phyloP scores from a whole-genome alignment of 2,888 invertebrate species.

The Vannuccia rotundouncinata region DNA sequence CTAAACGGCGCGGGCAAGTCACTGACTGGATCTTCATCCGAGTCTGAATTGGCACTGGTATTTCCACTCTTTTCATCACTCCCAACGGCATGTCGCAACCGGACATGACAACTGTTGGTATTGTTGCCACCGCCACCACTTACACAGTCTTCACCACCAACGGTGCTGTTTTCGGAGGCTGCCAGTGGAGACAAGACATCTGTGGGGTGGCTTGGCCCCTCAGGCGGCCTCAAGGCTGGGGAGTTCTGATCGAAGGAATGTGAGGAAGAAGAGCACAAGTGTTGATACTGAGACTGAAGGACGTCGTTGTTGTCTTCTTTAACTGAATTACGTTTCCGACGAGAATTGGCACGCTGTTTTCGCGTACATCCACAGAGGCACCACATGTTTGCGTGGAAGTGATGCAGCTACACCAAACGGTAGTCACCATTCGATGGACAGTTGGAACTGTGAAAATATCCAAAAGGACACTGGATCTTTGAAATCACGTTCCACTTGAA shows the following conservation, averaged over 20 bases:
- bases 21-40: slow-evolving; percentile 1
- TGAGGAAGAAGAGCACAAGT: neutral
- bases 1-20: neutral
- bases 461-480: too few species aligned
- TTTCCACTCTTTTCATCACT: neutral
- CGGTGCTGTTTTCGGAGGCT: neutral
- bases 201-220: too few species aligned
- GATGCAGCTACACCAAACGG: neutral
- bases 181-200: too few species aligned
- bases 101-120: slow-evolving; percentile 5
- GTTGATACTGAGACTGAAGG: slow-evolving; percentile 5
- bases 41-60: neutral
- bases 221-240: neutral
- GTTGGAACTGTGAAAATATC: too few species aligned
- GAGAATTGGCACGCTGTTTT: neutral
- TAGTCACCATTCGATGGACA: neutral
- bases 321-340: neutral
- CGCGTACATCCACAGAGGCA: neutral
- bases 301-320: neutral
- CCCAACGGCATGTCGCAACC: neutral
- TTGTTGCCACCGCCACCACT: too few species aligned
- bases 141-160: too few species aligned
- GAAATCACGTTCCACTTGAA: too few species aligned
- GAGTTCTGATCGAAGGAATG: neutral
- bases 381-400: neutral